Conservation (phyloP, 1,140 invertebrate species). For the Drosophila mojavensis region DNA sequence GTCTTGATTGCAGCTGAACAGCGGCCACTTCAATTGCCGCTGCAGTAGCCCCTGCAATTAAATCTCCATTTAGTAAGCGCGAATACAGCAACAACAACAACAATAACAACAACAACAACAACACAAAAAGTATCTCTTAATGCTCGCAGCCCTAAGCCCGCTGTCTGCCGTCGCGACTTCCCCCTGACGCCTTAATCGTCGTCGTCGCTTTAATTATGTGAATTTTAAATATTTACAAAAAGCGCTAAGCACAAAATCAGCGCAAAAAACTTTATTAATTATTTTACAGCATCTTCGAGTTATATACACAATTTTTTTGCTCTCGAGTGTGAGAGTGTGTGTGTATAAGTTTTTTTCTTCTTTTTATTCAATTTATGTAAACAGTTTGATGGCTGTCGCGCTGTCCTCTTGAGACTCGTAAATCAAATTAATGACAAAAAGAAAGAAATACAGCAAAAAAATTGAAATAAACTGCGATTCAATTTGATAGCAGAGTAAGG, state of each 20-base stretch:
- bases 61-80: constrained; percentile 78
- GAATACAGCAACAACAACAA: constrained; percentile 12
- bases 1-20: constrained; percentile 65
- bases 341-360: constrained; percentile 44
- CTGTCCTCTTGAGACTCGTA: constrained; percentile 65
- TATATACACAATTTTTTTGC: constrained; percentile 34
- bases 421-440: constrained; percentile 82
- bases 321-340: constrained; percentile 42
- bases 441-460: constrained; percentile 17
- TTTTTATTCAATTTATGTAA: constrained; percentile 82
- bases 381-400: constrained; percentile 67
- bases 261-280: constrained; percentile 82
- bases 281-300: constrained; percentile 74
- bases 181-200: constrained; percentile 59
- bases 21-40: constrained; percentile 30
- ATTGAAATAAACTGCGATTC: background rate
- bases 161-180: background rate
- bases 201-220: constrained; percentile 75
- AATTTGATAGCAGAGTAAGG: background rate
- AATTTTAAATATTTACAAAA: constrained; percentile 83
- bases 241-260: constrained; percentile 73
- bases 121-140: constrained; percentile 71
- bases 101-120: too few species aligned
- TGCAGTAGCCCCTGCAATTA: constrained; percentile 79
- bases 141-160: constrained; percentile 36